Evolutionary conservation across 1,140 invertebrate genomes (phyloP), one percentile per base, ranked within the genome.

Genomic region (Caenorhabditis brenneri): DNA sequence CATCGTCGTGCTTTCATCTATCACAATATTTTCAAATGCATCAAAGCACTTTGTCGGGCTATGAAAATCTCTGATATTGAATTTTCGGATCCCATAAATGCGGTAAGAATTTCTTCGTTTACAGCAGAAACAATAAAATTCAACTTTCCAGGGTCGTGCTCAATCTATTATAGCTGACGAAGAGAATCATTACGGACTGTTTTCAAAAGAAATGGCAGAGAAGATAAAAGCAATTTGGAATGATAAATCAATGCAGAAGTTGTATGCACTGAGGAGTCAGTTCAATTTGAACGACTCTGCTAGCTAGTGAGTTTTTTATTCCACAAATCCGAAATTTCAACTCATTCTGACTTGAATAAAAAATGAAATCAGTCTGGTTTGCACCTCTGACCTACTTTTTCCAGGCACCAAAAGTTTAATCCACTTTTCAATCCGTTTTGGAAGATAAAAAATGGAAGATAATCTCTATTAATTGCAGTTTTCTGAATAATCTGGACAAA

Each of bases 211-310:
- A 31, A 15, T 82, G 27, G 74, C 49, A 15, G 48, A 69, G 16
- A 84, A 80, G 7, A 86, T 85, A 24, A 42, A 65, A 39, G 36
- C 19, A 4, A 65, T 86, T 27, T 85, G 84, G 85, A 49, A 49
- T 5, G 85, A 86, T 46, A 24, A 42, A 15, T 69, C 39, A 15
- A 86, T 86, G 31, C 85, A 86, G 53, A 31, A 29, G 49, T 27
- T 69, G 12, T 86, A 81, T 29, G 80, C 69, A 5, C 36, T 58
- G 24, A 74, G 85, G 33, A 65, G 53, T n/a, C 60, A 74, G 12
- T 79, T 86, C 36, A 82, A 83, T 79, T 53, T 87, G 80, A 87
- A 86, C 39, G 84, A 86, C 78, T 87, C 86, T 24, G 85, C 84
- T 31, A 60, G 39, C 27, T 87, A 87, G 80, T 87, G 27, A 82